Conservation (phyloP, 2,113 vertebrate species). For the Meleagris gallopavo region DNA sequence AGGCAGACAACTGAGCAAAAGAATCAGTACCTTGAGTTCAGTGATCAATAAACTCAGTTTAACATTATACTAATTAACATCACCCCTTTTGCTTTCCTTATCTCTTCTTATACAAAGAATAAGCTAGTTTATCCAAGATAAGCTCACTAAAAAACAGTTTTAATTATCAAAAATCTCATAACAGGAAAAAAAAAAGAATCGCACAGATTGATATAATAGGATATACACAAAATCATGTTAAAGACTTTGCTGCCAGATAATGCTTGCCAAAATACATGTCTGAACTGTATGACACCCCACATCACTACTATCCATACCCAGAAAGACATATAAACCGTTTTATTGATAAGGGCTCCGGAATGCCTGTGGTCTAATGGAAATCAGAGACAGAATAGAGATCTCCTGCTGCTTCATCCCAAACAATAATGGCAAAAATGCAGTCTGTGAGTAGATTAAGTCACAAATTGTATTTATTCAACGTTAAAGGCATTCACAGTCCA, state of each 20-base stretch:
- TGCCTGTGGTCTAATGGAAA: not conserved
- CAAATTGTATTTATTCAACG: constrained; percentile 6
- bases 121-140: not conserved
- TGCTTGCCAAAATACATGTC: not conserved
- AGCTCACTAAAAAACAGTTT: not conserved
- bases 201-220: not conserved
- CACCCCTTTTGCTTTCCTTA: not conserved
- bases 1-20: not conserved
- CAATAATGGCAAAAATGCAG: not conserved
- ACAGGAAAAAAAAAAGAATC: not conserved
- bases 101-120: not conserved
- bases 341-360: not conserved
- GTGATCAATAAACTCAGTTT: not conserved
- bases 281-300: not conserved
- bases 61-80: not conserved
- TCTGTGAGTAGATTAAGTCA: not conserved
- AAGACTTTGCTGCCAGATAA: not conserved
- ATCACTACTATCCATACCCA: not conserved
- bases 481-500: not conserved
- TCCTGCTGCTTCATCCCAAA: not conserved
- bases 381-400: not conserved
- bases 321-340: not conserved
- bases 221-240: not conserved
- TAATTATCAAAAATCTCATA: not conserved
- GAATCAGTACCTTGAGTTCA: not conserved